Conservation (phyloP, 1,140 invertebrate genomes). For the Phymastichus coffea region DNA sequence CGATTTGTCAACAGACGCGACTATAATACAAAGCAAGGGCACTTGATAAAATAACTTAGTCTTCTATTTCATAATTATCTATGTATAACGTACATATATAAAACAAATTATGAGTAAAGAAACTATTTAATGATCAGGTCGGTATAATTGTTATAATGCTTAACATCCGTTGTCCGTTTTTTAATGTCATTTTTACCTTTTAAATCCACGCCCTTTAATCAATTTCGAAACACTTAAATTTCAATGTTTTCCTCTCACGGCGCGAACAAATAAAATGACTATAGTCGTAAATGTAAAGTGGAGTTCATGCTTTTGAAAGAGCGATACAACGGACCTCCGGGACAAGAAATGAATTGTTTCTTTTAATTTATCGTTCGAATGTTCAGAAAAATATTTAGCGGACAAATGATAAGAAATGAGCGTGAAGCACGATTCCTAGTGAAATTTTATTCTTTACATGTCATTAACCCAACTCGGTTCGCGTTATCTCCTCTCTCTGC, state of each 20-base stretch:
- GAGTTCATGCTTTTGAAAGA: slow-evolving; percentile 29
- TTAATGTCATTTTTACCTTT: slow-evolving; percentile 7
- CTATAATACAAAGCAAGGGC: slow-evolving; percentile 59
- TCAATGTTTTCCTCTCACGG: slow-evolving; percentile 1
- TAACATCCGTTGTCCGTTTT: slow-evolving; percentile 34
- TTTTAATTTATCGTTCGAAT: slow-evolving; percentile 22
- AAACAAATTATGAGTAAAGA: slow-evolving; percentile 55
- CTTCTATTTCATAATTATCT: slow-evolving; percentile 57
- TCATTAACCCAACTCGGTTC: slow-evolving; percentile 4
- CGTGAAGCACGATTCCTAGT: slow-evolving; percentile 24
- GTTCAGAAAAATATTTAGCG: slow-evolving; percentile 24
- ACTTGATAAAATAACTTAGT: slow-evolving; percentile 59
- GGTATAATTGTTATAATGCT: slow-evolving; percentile 45
- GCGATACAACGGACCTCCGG: slow-evolving; percentile 26
- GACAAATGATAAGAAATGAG: slow-evolving; percentile 15
- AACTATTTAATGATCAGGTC: slow-evolving; percentile 50
- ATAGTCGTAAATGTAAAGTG: slow-evolving; percentile 27
- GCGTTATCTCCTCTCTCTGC: neutral
- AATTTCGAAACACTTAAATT: slow-evolving; percentile 24
- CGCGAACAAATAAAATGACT: slow-evolving; percentile 31
- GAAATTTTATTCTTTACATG: slow-evolving; percentile 3
- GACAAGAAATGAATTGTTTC: slow-evolving; percentile 19
- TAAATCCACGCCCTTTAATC: slow-evolving; percentile 8
- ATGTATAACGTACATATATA: slow-evolving; percentile 56
- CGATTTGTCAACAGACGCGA: slow-evolving; percentile 51